Evolutionary conservation across 2,888 invertebrate genomes (phyloP).

Genomic region (Diarsia mendica): DNA sequence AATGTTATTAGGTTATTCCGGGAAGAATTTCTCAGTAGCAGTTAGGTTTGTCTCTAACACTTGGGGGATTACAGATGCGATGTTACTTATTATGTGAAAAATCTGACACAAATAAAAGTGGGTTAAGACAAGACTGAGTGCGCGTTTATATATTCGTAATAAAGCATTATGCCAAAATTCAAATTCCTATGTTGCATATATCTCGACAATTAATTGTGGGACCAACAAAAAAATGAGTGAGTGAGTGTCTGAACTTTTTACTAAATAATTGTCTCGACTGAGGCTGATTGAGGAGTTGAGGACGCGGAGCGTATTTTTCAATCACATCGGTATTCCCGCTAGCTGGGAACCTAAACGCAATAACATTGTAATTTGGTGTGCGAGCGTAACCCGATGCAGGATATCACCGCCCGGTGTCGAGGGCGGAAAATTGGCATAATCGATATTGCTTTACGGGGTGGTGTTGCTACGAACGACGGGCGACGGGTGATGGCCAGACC

Average conservation of each 20-base stretch:
- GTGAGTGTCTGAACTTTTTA: neutral
- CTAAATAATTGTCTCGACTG: neutral
- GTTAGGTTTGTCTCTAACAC: neutral
- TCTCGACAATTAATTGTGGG: neutral
- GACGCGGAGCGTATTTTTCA: slow-evolving; percentile 13
- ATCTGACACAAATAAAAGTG: neutral
- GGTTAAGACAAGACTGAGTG: neutral
- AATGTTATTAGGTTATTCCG: neutral
- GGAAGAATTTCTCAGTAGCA: neutral
- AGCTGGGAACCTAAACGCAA: slow-evolving; percentile 5
- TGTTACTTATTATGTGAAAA: neutral
- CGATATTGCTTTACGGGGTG: slow-evolving; percentile 30
- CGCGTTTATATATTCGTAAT: neutral
- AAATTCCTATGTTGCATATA: neutral
- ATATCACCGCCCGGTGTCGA: slow-evolving; percentile 47
- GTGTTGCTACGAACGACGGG: neutral
- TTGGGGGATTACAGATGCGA: neutral
- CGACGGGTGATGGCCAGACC: neutral
- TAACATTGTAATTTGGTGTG: slow-evolving; percentile 6
- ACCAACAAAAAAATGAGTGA: neutral
- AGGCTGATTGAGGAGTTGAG: neutral
- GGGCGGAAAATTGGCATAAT: slow-evolving; percentile 45
- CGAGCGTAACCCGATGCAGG: slow-evolving; percentile 7
- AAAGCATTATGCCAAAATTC: neutral
- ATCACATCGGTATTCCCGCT: slow-evolving; percentile 3